These are phyloP conservation scores for Megaceryle maxima DNA, from an alignment of 2,113 vertebrate species.

Conservation along the genomic window DNA sequence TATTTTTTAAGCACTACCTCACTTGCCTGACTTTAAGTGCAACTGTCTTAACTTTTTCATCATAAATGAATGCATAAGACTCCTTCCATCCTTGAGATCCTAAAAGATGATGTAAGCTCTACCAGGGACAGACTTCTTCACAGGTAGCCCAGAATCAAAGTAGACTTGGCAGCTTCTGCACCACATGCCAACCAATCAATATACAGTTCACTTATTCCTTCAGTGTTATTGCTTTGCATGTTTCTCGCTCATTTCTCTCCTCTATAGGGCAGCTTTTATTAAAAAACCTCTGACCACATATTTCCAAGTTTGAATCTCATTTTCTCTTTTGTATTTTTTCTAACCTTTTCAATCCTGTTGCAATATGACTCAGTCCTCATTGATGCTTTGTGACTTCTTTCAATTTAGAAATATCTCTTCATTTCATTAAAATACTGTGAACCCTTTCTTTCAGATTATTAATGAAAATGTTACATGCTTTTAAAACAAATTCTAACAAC, in stretches of 20 bases:
- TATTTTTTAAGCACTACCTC: not conserved
- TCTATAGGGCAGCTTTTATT: not conserved
- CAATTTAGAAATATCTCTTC: not conserved
- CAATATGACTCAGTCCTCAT: not conserved
- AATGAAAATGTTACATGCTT: slow-evolving; percentile 11
- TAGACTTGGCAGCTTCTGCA: not conserved
- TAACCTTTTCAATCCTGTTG: not conserved
- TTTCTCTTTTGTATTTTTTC: not conserved
- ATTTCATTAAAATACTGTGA: not conserved
- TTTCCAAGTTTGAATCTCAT: not conserved
- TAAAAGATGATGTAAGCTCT: not conserved
- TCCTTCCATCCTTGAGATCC: not conserved
- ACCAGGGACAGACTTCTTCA: not conserved
- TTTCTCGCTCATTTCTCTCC: not conserved
- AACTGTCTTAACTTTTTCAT: not conserved
- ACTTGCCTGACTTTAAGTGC: not conserved
- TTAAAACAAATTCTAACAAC: not conserved
- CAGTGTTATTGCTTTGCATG: not conserved
- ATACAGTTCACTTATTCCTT: not conserved
- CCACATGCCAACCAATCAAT: not conserved
- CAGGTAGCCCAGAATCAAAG: not conserved
- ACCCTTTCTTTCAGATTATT: not conserved
- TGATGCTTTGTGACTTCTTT: not conserved
- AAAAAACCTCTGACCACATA: not conserved
- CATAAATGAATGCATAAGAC: not conserved